A percentile compares a stretch with the other conserved stretches of the same genome.
These are phyloP conservation scores for Helobdella robusta DNA, from an alignment of 2,888 invertebrate genomes.

Conservation along the genomic window DNA sequence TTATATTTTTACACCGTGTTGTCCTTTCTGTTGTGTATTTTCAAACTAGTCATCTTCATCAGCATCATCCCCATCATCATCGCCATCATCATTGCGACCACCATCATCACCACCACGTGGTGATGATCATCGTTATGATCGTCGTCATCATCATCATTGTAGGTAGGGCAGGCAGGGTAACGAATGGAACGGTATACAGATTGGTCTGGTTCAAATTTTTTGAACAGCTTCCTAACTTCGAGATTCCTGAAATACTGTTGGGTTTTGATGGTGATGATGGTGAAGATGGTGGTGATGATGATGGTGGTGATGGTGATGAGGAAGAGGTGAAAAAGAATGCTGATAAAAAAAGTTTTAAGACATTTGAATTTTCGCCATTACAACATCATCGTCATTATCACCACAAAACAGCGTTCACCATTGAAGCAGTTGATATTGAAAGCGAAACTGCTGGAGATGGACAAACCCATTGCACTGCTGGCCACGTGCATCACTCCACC, in stretches of 20 bases:
- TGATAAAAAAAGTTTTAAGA: no score
- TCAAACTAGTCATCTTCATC: no score
- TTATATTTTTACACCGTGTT: no score
- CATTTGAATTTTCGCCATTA: no score
- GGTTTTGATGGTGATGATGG: no score
- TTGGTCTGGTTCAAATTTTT: constrained; percentile 45
- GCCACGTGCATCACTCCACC: constrained; percentile 80
- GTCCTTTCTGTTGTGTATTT: no score
- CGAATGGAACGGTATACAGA: constrained; percentile 72
- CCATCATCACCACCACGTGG: not conserved
- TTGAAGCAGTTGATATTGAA: constrained; percentile 69
- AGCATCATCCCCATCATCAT: no score
- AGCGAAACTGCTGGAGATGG: constrained; percentile 72
- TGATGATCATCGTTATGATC: not conserved
- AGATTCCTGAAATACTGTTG: constrained; percentile 51
- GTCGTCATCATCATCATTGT: not conserved
- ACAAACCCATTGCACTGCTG: constrained; percentile 67
- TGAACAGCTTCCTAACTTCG: constrained; percentile 42
- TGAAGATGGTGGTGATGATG: no score
- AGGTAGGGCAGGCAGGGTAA: constrained; percentile 80
- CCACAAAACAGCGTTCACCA: constrained; percentile 59
- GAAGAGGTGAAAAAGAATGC: no score
- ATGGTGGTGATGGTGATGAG: no score
- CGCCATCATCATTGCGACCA: no score
- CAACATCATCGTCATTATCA: not conserved